These are phyloP conservation scores for Halcyon chelicuti DNA, from an alignment of 2,797 vertebrate genomes.

Conservation along the genomic window DNA sequence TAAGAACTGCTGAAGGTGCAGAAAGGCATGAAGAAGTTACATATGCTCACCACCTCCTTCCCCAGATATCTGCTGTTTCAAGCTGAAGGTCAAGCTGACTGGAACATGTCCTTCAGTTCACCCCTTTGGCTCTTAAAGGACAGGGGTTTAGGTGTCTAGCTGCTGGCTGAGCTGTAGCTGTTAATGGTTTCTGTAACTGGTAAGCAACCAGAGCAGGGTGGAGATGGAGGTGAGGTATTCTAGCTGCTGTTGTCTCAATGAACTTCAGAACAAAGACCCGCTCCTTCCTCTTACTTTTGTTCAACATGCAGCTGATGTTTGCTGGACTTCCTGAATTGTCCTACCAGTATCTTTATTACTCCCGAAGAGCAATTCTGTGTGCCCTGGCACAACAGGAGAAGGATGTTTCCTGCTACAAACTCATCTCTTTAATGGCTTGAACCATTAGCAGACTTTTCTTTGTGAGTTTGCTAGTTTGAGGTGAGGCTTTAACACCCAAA, in stretches of 20 bases:
- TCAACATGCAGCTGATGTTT: neutral
- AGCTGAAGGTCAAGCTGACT: neutral
- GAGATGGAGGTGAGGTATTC: neutral
- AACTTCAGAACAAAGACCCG: rapidly evolving
- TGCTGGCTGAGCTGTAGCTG: neutral
- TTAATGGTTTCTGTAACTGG: neutral
- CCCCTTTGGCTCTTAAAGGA: neutral
- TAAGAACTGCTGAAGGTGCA: neutral
- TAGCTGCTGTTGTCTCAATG: neutral
- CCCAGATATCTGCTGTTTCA: neutral
- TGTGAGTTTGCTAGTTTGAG: neutral
- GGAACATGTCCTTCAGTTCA: neutral
- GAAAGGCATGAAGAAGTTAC: neutral
- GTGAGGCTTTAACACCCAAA: neutral
- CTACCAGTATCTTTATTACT: neutral
- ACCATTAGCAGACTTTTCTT: neutral
- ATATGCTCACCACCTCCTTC: neutral
- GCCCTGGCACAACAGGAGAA: neutral
- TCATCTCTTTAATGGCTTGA: neutral
- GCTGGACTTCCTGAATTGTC: neutral
- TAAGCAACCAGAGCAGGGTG: neutral
- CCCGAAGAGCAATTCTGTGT: neutral
- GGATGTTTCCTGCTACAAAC: neutral
- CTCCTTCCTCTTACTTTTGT: neutral
- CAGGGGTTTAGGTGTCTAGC: neutral